Percentiles rank a stretch among this genome's conserved stretches.
Evolutionary conservation across 30 jellyfish, hydroid and myxozoan genomes (phyloP).

Genomic region (Catostylus mosaicus): DNA sequence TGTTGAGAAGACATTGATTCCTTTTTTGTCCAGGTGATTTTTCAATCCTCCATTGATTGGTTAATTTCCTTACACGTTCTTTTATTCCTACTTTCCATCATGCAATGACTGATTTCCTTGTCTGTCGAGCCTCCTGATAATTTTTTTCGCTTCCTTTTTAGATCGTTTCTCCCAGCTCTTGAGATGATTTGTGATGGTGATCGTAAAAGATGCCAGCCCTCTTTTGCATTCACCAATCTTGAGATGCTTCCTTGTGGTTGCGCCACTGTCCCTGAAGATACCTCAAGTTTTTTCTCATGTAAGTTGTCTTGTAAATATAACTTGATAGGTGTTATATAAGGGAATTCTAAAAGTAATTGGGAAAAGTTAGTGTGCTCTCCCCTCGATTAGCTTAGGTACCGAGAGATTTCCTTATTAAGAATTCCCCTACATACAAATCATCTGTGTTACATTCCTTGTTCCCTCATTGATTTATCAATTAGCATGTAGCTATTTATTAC

Average conservation of each 20-base stretch:
- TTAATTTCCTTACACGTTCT: neutral
- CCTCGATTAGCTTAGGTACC: too few species aligned
- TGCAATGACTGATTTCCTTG: neutral
- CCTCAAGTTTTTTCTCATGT: conserved; percentile 19
- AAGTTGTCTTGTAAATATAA: conserved; percentile 1
- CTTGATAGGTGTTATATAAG: too few species aligned
- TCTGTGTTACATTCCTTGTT: too few species aligned
- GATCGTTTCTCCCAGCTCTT: conserved; percentile 71
- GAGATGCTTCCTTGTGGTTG: conserved; percentile 95
- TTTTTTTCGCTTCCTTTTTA: neutral
- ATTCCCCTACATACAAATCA: too few species aligned
- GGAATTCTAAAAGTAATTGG: too few species aligned
- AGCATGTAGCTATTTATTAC: too few species aligned
- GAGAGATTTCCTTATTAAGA: too few species aligned
- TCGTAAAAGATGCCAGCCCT: conserved; percentile 60
- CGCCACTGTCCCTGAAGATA: conserved; percentile 59
- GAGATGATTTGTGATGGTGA: conserved; percentile 75
- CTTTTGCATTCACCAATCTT: conserved; percentile 76
- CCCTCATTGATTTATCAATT: too few species aligned
- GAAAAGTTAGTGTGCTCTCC: too few species aligned
- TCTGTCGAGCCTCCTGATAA: neutral
- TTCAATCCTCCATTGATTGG: neutral
- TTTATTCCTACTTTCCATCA: neutral
- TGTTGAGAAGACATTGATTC: conserved; percentile 69
- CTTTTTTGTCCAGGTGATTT: conserved; percentile 67